Conservation (phyloP, 1,140 invertebrate genomes). For the Brachionus plicatilis region DNA sequence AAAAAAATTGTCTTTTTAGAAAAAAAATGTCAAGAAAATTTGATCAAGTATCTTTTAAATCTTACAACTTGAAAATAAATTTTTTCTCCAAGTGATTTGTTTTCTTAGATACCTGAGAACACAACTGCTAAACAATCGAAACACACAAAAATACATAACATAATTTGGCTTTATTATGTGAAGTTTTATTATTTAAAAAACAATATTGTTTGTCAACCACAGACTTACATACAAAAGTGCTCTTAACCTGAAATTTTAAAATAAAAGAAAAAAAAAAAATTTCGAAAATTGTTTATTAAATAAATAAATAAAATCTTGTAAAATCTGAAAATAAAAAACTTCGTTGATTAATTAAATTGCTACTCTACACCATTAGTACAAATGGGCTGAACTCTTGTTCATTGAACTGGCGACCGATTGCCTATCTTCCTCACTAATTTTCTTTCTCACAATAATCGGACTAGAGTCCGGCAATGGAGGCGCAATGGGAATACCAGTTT, state of each 20-base stretch:
- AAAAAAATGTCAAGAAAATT: neutral
- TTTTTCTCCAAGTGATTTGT: neutral
- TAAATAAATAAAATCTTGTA: neutral
- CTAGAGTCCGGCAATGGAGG: neutral
- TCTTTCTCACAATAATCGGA: neutral
- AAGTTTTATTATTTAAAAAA: neutral
- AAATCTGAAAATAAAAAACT: neutral
- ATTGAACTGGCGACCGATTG: constrained; percentile 22
- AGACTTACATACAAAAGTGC: neutral
- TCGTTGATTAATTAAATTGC: neutral
- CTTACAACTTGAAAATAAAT: neutral
- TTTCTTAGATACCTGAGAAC: neutral
- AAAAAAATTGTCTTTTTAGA: neutral
- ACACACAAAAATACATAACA: neutral
- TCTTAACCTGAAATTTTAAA: neutral
- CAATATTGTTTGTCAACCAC: neutral
- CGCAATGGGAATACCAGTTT: neutral
- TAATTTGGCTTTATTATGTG: neutral
- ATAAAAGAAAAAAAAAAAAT: neutral
- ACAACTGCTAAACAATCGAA: neutral
- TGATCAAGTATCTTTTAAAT: neutral
- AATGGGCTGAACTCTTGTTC: constrained; percentile 14
- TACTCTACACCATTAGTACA: neutral
- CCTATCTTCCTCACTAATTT: neutral
- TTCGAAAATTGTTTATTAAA: neutral